phyloP scores from a whole-genome alignment of 2,888 invertebrate species.

The Andrena hattorfiana region DNA sequence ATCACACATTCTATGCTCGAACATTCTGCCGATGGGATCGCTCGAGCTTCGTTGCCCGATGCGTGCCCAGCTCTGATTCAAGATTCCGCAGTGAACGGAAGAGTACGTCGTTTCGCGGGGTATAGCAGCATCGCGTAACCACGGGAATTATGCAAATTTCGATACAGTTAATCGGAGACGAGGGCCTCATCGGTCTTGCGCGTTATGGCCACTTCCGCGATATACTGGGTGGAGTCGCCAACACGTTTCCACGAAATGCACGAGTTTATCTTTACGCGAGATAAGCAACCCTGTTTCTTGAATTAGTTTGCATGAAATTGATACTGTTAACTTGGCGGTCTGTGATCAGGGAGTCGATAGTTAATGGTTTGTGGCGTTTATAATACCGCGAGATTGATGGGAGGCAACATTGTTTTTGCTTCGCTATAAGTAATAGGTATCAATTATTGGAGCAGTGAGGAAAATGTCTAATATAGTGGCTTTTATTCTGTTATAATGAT shows the following conservation, averaged over 20 bases:
- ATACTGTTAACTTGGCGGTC: not conserved
- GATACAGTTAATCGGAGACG: conserved; percentile 26
- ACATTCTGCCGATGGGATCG: too few relatives aligned
- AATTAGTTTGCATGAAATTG: conserved; percentile 23
- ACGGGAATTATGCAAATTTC: conserved; percentile 35
- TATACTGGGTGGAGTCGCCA: conserved; percentile 4
- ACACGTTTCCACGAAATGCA: conserved; percentile 14
- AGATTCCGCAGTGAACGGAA: conserved; percentile 1
- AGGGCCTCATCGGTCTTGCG: conserved; percentile 5
- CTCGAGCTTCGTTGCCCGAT: not conserved
- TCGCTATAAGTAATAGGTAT: not conserved
- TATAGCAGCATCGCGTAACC: not conserved
- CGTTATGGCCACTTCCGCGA: conserved; percentile 6
- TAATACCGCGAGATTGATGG: not conserved
- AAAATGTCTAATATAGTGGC: not conserved
- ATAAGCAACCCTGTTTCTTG: not conserved
- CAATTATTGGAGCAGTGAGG: not conserved
- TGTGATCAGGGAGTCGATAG: not conserved
- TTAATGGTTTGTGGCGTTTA: not conserved
- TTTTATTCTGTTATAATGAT: too few relatives aligned
- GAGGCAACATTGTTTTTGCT: not conserved
- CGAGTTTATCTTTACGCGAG: not conserved
- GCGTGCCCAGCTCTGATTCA: not conserved
- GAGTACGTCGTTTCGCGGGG: not conserved
- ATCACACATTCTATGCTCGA: not conserved